These are phyloP conservation scores for Monomorium pharaonis DNA, from an alignment of 1,140 invertebrate genomes.

Conservation along the genomic window DNA sequence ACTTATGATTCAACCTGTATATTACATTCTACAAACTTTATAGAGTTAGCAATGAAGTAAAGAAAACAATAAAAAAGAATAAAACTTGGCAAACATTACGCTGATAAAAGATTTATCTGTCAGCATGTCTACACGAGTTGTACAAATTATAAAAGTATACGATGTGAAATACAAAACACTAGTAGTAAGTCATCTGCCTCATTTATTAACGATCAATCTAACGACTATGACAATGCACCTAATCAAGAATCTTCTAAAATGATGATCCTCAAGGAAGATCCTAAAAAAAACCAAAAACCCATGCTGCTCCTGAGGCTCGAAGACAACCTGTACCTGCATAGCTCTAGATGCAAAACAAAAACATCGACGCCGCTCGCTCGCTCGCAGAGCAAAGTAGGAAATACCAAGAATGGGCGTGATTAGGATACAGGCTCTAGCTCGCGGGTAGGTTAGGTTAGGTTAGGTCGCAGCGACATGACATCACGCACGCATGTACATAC, in stretches of 20 bases:
- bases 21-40: not conserved
- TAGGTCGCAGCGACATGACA: slow-evolving; percentile 73
- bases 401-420: slow-evolving; percentile 82
- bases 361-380: slow-evolving; percentile 27
- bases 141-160: not conserved
- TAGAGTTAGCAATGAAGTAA: too few relatives aligned
- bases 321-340: not conserved
- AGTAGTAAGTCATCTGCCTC: not conserved
- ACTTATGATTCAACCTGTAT: too few relatives aligned
- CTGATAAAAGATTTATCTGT: not conserved
- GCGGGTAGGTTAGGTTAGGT: slow-evolving; percentile 64
- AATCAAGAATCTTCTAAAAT: not conserved
- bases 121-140: not conserved
- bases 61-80: not conserved
- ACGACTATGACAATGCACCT: not conserved
- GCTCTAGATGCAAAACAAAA: not conserved
- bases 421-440: slow-evolving; percentile 63
- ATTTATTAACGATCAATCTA: slow-evolving; percentile 1
- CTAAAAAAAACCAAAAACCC: not conserved
- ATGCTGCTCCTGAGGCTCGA: not conserved
- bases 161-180: not conserved
- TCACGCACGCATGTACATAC: slow-evolving; percentile 71
- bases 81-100: not conserved
- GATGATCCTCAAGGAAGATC: too few relatives aligned
- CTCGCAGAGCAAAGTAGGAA: slow-evolving; percentile 57